phyloP scores from a whole-genome alignment of 1,140 invertebrate species.

The Thereuonema tuberculata region DNA sequence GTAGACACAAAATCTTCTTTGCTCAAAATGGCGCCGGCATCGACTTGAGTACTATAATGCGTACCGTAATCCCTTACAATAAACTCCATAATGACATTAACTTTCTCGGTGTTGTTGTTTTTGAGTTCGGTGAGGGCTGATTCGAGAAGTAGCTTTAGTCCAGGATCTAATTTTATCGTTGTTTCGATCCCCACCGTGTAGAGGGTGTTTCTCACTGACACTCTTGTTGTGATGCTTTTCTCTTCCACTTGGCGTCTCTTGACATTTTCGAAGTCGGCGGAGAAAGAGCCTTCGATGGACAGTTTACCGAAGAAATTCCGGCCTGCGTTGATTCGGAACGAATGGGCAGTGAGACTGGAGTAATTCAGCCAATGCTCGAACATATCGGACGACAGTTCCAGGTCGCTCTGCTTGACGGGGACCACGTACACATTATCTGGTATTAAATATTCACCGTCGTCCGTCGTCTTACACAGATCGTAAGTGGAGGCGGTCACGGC shows the following conservation, averaged over 20 bases:
- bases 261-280: slow-evolving; percentile 16
- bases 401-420: not conserved
- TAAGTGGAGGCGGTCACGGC: not conserved
- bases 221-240: slow-evolving; percentile 20
- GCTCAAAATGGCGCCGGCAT: slow-evolving; percentile 22
- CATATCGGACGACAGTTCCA: not conserved
- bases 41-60: slow-evolving; percentile 21
- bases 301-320: slow-evolving; percentile 5
- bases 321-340: not conserved
- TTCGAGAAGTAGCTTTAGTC: not conserved
- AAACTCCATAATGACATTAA: not conserved
- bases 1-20: not conserved
- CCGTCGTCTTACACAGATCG: not conserved
- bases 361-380: not conserved
- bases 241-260: slow-evolving; percentile 21
- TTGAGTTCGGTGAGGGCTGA: not conserved
- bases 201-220: slow-evolving; percentile 21
- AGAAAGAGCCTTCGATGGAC: slow-evolving; percentile 22
- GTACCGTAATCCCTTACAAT: slow-evolving; percentile 25
- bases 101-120: not conserved
- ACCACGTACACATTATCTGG: not conserved
- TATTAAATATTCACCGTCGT: not conserved
- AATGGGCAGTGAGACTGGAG: not conserved
- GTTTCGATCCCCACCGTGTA: slow-evolving; percentile 14
- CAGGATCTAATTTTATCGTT: not conserved